Evolutionary conservation across 2,888 invertebrate species (phyloP).

Genomic region (Ornithoptera priamus): DNA sequence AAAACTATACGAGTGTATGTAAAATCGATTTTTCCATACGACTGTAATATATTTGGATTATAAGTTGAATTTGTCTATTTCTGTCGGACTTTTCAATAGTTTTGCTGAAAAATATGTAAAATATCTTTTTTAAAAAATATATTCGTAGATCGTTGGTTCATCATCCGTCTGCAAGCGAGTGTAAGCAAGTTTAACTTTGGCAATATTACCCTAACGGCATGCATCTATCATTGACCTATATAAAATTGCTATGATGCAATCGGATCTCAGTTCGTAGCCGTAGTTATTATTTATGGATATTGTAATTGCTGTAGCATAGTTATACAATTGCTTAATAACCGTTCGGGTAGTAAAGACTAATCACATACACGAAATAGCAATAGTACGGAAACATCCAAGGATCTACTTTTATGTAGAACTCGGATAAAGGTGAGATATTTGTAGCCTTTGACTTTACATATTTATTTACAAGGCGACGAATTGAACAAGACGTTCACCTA

Average conservation of each 20-base stretch:
- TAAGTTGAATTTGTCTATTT: too few species aligned
- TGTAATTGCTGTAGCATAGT: conserved; percentile 8
- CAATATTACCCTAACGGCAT: conserved; percentile 7
- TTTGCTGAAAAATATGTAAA: too few species aligned
- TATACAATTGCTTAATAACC: conserved; percentile 19
- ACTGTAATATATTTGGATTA: too few species aligned
- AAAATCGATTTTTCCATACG: too few species aligned
- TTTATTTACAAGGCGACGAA: too few species aligned
- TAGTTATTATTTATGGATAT: conserved; percentile 24
- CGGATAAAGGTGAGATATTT: not conserved
- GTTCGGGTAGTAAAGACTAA: conserved; percentile 8
- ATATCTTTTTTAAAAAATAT: too few species aligned
- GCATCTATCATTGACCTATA: conserved; percentile 15
- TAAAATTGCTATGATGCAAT: conserved; percentile 11
- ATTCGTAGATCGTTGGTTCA: not conserved
- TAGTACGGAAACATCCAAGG: not conserved
- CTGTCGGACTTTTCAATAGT: too few species aligned
- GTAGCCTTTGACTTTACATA: not conserved
- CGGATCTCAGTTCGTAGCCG: conserved; percentile 4
- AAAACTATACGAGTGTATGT: too few species aligned
- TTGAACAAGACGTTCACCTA: too few species aligned
- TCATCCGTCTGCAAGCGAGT: not conserved
- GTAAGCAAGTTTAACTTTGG: conserved; percentile 1
- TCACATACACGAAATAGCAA: not conserved
- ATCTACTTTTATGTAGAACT: not conserved